Conservation (phyloP, 1,140 invertebrate genomes). For the Conus betulinus region DNA sequence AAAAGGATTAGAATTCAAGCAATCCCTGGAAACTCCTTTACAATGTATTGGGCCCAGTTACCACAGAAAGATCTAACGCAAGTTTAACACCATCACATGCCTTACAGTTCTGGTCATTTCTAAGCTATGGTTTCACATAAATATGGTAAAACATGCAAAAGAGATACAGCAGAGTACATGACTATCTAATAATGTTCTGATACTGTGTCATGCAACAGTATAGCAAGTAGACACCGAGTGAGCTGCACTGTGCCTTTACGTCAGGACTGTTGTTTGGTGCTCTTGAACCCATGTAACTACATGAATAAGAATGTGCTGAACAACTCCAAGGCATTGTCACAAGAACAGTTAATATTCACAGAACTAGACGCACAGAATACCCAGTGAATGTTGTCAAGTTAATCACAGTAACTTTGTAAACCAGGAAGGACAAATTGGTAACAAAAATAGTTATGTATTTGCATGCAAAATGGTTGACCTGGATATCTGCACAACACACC, state of each 20-base stretch:
- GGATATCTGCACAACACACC: conserved; percentile 44
- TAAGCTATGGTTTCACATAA: neutral
- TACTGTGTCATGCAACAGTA: neutral
- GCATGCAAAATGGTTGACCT: conserved; percentile 37
- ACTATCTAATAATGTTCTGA: neutral
- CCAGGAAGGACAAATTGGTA: conserved; percentile 38
- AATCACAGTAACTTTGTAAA: conserved; percentile 48
- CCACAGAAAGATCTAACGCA: too few relatives aligned
- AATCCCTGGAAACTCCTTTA: too few relatives aligned
- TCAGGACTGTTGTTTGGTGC: neutral
- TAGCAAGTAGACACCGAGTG: neutral
- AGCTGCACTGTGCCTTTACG: neutral
- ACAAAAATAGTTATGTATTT: conserved; percentile 40
- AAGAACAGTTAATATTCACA: conserved; percentile 31
- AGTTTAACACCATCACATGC: neutral
- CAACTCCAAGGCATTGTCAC: conserved; percentile 12
- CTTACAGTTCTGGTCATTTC: neutral
- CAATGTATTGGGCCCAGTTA: too few relatives aligned
- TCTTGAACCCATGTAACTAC: neutral
- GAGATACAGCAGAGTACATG: neutral
- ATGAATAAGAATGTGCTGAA: neutral
- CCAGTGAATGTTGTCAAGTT: conserved; percentile 44
- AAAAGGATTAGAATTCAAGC: too few relatives aligned
- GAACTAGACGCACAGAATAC: conserved; percentile 33
- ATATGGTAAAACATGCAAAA: neutral